Evolutionary conservation across 2,888 invertebrate genomes (phyloP).

Genomic region (Tenthredo notha): DNA sequence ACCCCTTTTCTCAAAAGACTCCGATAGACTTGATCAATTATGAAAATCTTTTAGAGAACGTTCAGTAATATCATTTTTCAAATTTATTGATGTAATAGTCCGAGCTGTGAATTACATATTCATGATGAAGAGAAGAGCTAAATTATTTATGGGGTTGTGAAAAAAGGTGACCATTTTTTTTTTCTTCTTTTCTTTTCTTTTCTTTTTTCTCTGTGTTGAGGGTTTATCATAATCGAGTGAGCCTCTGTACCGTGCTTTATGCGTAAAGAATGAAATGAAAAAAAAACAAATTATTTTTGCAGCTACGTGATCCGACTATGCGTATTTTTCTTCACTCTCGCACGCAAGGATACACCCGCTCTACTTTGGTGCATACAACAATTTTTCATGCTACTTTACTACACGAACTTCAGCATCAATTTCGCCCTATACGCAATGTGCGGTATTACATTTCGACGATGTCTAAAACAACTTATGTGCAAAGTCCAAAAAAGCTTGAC

Average conservation of each 20-base stretch:
- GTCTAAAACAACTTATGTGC: slow-evolving; percentile 80
- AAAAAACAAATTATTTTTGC: slow-evolving; percentile 65
- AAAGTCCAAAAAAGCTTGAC: slow-evolving; percentile 77
- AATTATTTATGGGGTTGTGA: background rate
- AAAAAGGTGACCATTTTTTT: background rate
- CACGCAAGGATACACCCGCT: slow-evolving; percentile 76
- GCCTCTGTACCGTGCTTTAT: background rate
- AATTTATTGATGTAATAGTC: background rate
- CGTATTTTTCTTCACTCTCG: slow-evolving; percentile 79
- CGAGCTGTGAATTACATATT: background rate
- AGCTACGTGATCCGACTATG: slow-evolving; percentile 81
- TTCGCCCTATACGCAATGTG: slow-evolving; percentile 84
- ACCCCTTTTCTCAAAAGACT: background rate
- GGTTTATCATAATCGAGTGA: background rate
- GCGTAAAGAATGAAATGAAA: background rate
- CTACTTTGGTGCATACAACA: slow-evolving; percentile 81
- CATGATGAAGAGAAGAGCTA: background rate
- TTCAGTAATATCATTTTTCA: background rate
- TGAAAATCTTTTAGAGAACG: background rate
- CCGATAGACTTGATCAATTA: background rate
- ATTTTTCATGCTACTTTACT: slow-evolving; percentile 83
- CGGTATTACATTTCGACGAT: slow-evolving; percentile 82
- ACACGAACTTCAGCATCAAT: slow-evolving; percentile 84
- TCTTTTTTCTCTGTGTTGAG: background rate
- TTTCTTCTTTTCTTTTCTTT: background rate